These are phyloP conservation scores for Origma solitaria DNA, from an alignment of 2,113 vertebrate genomes.

Conservation along the genomic window DNA sequence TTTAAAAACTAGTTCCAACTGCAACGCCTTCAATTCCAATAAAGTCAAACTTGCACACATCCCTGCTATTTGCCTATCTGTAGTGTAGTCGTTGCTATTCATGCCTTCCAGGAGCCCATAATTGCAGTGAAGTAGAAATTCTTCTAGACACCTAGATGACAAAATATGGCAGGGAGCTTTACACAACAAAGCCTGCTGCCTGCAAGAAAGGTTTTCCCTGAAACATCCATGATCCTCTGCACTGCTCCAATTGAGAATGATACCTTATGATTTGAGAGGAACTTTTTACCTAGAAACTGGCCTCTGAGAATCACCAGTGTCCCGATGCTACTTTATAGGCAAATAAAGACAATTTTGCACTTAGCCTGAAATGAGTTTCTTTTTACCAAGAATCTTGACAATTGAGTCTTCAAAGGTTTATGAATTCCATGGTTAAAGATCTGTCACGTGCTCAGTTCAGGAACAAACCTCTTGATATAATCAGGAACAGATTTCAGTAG, in stretches of 20 bases:
- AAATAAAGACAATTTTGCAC: neutral
- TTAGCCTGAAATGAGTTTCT: neutral
- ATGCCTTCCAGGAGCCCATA: neutral
- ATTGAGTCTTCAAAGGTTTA: neutral
- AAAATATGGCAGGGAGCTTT: neutral
- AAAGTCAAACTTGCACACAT: neutral
- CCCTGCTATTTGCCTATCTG: neutral
- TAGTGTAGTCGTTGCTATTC: neutral
- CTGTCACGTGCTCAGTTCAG: neutral
- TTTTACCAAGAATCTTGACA: neutral
- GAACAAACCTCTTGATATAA: neutral
- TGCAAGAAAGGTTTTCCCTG: neutral
- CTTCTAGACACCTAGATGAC: neutral
- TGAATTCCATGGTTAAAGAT: neutral
- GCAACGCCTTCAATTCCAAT: neutral
- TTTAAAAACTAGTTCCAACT: neutral
- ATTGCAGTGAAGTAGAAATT: neutral
- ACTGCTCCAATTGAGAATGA: too few species aligned
- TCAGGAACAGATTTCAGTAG: neutral
- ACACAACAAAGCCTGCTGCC: neutral
- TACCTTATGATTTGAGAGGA: neutral
- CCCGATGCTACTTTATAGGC: neutral
- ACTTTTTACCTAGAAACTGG: neutral
- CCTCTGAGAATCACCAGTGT: neutral
- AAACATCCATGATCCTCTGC: neutral